A percentile compares a stretch with the other conserved stretches of the same genome.
Evolutionary conservation across 2,888 invertebrate species (phyloP).

Genomic region (Cataglyphis albicans): DNA sequence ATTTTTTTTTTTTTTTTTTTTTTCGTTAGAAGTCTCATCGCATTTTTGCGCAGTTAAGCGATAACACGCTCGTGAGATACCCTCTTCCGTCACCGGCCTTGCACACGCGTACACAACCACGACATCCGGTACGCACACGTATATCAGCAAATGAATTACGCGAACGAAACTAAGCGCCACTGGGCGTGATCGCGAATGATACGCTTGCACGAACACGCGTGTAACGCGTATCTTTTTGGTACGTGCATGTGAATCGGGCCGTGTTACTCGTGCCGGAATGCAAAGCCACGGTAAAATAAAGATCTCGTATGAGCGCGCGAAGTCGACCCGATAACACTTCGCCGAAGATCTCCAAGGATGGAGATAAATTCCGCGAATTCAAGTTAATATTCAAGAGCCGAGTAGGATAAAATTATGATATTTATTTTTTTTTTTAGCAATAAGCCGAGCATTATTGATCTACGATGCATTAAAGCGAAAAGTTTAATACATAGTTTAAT

Average conservation of each 20-base stretch:
- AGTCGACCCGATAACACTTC: conserved; percentile 50
- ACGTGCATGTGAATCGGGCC: background rate
- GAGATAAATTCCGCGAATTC: conserved; percentile 43
- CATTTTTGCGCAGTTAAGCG: conserved; percentile 75
- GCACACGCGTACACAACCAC: conserved; percentile 25
- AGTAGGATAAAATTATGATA: conserved; percentile 36
- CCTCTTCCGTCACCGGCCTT: conserved; percentile 70
- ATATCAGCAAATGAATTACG: conserved; percentile 13
- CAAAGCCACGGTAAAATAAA: conserved; percentile 44
- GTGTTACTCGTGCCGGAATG: conserved; percentile 29
- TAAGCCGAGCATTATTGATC: background rate
- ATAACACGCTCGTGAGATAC: conserved; percentile 72
- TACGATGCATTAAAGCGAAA: background rate
- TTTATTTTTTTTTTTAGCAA: too few species aligned
- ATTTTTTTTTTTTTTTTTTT: conserved; percentile 71
- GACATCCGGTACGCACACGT: conserved; percentile 45
- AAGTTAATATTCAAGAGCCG: conserved; percentile 36
- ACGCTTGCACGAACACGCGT: background rate
- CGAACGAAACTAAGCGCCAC: conserved; percentile 46
- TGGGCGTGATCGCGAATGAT: conserved; percentile 40
- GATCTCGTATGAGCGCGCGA: conserved; percentile 19
- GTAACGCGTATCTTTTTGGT: background rate
- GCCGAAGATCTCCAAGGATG: conserved; percentile 47
- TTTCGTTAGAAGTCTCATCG: conserved; percentile 56
- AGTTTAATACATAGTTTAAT: background rate